phyloP scores from a whole-genome alignment of 2,797 vertebrate species.

The Hylomyscus alleni region DNA sequence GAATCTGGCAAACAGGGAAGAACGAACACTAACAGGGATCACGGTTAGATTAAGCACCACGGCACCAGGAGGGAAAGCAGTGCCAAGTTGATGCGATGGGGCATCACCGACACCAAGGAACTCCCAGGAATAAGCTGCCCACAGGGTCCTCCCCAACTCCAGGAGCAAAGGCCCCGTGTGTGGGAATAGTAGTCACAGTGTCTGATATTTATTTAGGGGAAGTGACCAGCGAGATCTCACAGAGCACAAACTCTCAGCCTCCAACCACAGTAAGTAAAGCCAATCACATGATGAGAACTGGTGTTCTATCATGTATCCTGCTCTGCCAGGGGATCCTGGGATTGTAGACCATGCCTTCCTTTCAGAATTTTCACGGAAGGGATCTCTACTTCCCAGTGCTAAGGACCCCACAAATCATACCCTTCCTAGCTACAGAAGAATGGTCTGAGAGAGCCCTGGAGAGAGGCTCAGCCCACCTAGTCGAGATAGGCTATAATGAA shows the following conservation, averaged over 20 bases:
- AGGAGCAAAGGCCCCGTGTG: neutral
- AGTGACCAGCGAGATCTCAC: constrained; percentile 54
- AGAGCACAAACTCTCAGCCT: constrained; percentile 75
- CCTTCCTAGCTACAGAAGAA: neutral
- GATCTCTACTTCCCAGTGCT: neutral
- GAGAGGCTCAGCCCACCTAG: neutral
- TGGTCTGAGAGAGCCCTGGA: neutral
- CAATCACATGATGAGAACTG: neutral
- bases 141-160: neutral
- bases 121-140: neutral
- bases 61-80: neutral
- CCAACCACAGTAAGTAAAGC: constrained; percentile 78
- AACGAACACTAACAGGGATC: neutral
- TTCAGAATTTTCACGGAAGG: neutral
- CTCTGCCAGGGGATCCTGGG: neutral
- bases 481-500: neutral
- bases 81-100: neutral
- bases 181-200: constrained; percentile 54
- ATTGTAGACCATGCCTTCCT: neutral
- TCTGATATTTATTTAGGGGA: constrained; percentile 75
- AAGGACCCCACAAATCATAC: neutral
- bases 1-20: neutral
- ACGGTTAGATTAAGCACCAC: neutral
- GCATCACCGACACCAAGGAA: neutral
- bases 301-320: neutral